These are phyloP conservation scores for Acanthosepion pharaonis DNA, from an alignment of 2,888 invertebrate genomes.

Conservation along the genomic window DNA sequence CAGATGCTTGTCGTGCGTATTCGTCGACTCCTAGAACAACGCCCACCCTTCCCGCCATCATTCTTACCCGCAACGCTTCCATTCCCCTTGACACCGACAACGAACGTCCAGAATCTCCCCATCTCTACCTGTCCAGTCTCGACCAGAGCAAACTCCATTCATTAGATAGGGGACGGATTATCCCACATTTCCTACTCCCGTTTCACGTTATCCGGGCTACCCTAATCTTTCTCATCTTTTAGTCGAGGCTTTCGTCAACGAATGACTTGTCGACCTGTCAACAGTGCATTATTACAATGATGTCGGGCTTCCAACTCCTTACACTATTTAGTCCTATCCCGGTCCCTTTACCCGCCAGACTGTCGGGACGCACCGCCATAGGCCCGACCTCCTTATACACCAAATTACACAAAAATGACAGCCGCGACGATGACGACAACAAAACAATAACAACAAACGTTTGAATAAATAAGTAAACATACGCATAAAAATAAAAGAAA, in stretches of 20 bases:
- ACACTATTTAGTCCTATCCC: background rate
- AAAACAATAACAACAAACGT: background rate
- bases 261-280: background rate
- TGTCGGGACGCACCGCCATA: background rate
- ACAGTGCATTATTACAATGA: background rate
- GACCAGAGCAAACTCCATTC: background rate
- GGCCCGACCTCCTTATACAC: background rate
- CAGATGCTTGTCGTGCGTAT: constrained; percentile 20
- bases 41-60: background rate
- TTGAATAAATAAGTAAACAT: background rate
- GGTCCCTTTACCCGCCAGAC: background rate
- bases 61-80: background rate
- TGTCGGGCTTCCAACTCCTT: background rate
- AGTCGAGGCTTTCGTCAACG: background rate
- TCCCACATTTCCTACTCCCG: background rate
- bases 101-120: background rate
- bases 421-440: background rate
- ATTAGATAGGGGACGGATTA: background rate
- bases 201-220: background rate
- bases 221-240: constrained; percentile 21
- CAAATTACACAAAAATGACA: constrained; percentile 20
- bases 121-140: background rate
- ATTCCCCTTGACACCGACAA: background rate
- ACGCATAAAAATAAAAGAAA: background rate
- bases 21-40: background rate